These are phyloP conservation scores for Chrysocyon brachyurus DNA, from an alignment of 2,797 vertebrate species.

Conservation along the genomic window DNA sequence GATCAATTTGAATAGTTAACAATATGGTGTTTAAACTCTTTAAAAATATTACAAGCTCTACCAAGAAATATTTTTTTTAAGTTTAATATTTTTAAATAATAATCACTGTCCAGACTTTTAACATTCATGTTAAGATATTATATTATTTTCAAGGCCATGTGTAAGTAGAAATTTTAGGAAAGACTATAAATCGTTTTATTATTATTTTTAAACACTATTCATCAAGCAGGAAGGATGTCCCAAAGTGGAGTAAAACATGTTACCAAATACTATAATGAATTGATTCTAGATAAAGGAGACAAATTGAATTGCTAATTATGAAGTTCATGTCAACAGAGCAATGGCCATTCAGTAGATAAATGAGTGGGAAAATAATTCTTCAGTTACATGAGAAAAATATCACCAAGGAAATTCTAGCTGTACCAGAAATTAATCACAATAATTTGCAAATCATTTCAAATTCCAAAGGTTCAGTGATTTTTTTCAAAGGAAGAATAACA, in stretches of 20 bases:
- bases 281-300: constrained; percentile 77
- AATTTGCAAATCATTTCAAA: constrained; percentile 72
- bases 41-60: neutral
- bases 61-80: constrained; percentile 20
- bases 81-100: neutral
- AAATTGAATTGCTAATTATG: constrained; percentile 76
- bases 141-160: neutral
- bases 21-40: neutral
- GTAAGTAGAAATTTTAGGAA: constrained; percentile 11
- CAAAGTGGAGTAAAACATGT: constrained; percentile 66
- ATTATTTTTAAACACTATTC: constrained; percentile 54
- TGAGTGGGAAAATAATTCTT: constrained; percentile 58
- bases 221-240: constrained; percentile 54
- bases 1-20: neutral
- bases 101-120: neutral
- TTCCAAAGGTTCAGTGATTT: constrained; percentile 38
- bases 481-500: constrained; percentile 19
- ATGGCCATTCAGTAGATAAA: constrained; percentile 66
- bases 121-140: neutral
- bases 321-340: constrained; percentile 61
- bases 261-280: constrained; percentile 77
- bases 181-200: neutral
- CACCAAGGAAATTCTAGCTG: constrained; percentile 38
- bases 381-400: constrained; percentile 67
- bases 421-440: constrained; percentile 65